Evolutionary conservation across 2,888 invertebrate genomes (phyloP).

Genomic region (Chrysolina americana): DNA sequence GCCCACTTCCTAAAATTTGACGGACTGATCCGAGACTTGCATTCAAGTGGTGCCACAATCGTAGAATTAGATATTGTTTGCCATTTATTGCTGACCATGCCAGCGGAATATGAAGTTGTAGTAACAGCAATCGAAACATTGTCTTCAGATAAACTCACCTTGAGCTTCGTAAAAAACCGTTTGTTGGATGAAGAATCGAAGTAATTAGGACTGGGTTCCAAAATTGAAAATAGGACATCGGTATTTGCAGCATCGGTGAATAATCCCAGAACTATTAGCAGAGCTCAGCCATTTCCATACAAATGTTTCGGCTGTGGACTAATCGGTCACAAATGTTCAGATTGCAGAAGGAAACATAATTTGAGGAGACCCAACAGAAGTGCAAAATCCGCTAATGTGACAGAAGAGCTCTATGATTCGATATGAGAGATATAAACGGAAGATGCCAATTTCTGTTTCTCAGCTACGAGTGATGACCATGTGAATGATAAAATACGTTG

Average conservation of each 20-base stretch:
- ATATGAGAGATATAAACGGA: too few species aligned
- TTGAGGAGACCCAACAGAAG: not conserved
- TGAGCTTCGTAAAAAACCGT: not conserved
- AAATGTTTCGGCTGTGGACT: not conserved
- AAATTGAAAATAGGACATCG: not conserved
- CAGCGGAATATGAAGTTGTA: not conserved
- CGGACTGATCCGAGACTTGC: too few species aligned
- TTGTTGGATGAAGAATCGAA: slow-evolving; percentile 3
- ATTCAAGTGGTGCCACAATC: too few species aligned
- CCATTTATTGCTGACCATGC: not conserved
- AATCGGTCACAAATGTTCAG: not conserved
- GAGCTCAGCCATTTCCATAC: not conserved
- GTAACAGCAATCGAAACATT: not conserved
- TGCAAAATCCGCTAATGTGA: not conserved
- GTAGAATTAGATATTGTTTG: not conserved
- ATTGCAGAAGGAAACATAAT: not conserved
- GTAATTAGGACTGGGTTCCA: not conserved
- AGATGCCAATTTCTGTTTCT: not conserved
- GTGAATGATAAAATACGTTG: not conserved
- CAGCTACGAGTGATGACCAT: not conserved
- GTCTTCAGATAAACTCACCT: not conserved
- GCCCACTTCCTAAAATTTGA: too few species aligned
- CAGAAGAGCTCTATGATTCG: not conserved
- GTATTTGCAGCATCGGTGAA: not conserved
- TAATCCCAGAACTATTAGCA: not conserved